phyloP scores from a whole-genome alignment of 1,140 invertebrate genomes.

The Aleiodes sp. region DNA sequence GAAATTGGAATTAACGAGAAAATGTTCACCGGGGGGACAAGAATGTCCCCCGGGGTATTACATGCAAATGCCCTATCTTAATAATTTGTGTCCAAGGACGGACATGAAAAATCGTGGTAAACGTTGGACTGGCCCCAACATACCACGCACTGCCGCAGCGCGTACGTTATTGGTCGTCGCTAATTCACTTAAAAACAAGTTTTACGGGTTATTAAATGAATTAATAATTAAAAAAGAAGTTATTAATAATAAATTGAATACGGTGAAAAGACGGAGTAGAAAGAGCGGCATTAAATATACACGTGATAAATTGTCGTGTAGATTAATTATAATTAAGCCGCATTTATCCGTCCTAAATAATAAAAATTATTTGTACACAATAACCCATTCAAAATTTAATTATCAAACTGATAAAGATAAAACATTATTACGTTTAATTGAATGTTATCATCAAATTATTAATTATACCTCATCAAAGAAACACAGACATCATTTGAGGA shows the following conservation, averaged over 20 bases:
- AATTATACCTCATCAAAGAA: constrained; percentile 55
- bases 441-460: constrained; percentile 47
- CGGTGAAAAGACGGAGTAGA: constrained; percentile 39
- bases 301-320: constrained; percentile 34
- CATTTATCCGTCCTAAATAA: constrained; percentile 63
- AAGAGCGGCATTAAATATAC: constrained; percentile 36
- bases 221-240: constrained; percentile 23
- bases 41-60: constrained; percentile 12
- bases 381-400: constrained; percentile 37
- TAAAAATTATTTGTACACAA: constrained; percentile 51
- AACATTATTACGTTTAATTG: constrained; percentile 30
- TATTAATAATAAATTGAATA: constrained; percentile 37
- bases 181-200: constrained; percentile 53
- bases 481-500: constrained; percentile 60
- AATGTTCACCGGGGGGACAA: constrained; percentile 17
- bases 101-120: constrained; percentile 69
- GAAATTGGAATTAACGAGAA: constrained; percentile 26
- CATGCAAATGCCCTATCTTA: constrained; percentile 12
- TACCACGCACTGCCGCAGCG: constrained; percentile 67
- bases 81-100: constrained; percentile 51
- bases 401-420: constrained; percentile 32
- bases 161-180: constrained; percentile 63
- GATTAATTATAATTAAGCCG: constrained; percentile 52
- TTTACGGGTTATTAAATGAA: constrained; percentile 40
- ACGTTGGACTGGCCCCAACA: constrained; percentile 66